Evolutionary conservation across 2,888 invertebrate genomes (phyloP).

Genomic region (Podotricha telesiphe): DNA sequence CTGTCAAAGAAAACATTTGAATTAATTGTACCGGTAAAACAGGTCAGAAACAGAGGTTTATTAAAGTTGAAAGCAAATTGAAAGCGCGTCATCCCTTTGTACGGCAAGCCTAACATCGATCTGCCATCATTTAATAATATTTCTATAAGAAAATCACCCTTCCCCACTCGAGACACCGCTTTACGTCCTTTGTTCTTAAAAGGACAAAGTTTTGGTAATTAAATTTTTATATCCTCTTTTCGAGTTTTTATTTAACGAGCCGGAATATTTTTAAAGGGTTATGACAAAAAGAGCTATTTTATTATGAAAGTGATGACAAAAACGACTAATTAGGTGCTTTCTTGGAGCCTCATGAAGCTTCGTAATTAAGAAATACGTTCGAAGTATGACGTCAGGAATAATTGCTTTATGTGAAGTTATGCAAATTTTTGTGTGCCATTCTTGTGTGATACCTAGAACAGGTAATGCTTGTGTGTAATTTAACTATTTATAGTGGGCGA

Average conservation of each 20-base stretch:
- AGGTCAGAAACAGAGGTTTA: conserved; percentile 48
- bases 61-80: conserved; percentile 60
- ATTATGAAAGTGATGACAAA: conserved; percentile 43
- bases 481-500: background rate
- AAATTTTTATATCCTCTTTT: conserved; percentile 64
- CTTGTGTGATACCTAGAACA: background rate
- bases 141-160: conserved; percentile 69
- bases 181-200: conserved; percentile 62
- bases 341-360: conserved; percentile 29
- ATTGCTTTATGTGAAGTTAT: conserved; percentile 13
- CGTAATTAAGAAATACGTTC: conserved; percentile 40
- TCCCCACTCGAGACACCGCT: conserved; percentile 44
- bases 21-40: conserved; percentile 40
- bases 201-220: conserved; percentile 68
- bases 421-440: conserved; percentile 14
- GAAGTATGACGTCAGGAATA: conserved; percentile 26
- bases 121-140: conserved; percentile 71
- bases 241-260: conserved; percentile 54
- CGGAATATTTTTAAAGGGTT: conserved; percentile 53
- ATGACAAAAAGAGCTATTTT: conserved; percentile 45
- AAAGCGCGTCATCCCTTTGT: conserved; percentile 59
- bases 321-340: conserved; percentile 44
- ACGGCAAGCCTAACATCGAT: conserved; percentile 65
- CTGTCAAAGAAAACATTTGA: conserved; percentile 4
- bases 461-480: background rate